Percentiles rank a stretch among this genome's conserved stretches.
Evolutionary conservation across 1,140 invertebrate species (phyloP).

Genomic region (Solenopsis invicta): DNA sequence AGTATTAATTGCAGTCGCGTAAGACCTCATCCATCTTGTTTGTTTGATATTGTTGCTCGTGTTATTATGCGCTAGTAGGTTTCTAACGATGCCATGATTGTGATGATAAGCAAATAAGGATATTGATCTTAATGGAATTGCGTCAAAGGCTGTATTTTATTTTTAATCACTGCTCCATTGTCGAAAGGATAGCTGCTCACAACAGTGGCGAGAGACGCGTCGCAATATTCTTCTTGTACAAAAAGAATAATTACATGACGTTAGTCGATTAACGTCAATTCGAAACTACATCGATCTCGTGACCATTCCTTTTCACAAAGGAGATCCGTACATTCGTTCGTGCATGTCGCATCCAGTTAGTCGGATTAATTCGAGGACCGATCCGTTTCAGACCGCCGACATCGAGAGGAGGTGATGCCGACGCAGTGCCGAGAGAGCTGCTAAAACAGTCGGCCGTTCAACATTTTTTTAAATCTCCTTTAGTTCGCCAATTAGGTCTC

Average conservation of each 20-base stretch:
- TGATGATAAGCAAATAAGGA: constrained; percentile 55
- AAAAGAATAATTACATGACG: neutral
- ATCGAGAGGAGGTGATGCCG: constrained; percentile 20
- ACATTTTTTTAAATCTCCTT: constrained; percentile 24
- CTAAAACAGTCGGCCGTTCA: neutral
- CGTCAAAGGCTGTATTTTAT: constrained; percentile 1
- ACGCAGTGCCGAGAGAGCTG: neutral
- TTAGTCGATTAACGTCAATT: neutral
- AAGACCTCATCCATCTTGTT: neutral
- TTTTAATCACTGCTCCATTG: neutral
- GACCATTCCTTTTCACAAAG: neutral
- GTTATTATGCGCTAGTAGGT: constrained; percentile 26
- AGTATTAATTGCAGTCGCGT: neutral
- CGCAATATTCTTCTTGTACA: neutral
- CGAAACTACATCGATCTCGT: neutral
- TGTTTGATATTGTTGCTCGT: neutral
- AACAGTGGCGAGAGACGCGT: neutral
- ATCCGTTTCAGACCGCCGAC: constrained; percentile 12
- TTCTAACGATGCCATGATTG: constrained; percentile 31
- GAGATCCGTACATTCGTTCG: constrained; percentile 56
- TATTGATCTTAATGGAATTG: constrained; percentile 26
- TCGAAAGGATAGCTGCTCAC: neutral
- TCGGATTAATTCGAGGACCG: constrained; percentile 46
- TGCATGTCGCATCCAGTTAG: constrained; percentile 12
- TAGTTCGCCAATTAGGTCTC: constrained; percentile 35